Base-by-base conservation (phyloP, 92 coral and sea anemone species). In the Blastomussa wellsi region DNA sequence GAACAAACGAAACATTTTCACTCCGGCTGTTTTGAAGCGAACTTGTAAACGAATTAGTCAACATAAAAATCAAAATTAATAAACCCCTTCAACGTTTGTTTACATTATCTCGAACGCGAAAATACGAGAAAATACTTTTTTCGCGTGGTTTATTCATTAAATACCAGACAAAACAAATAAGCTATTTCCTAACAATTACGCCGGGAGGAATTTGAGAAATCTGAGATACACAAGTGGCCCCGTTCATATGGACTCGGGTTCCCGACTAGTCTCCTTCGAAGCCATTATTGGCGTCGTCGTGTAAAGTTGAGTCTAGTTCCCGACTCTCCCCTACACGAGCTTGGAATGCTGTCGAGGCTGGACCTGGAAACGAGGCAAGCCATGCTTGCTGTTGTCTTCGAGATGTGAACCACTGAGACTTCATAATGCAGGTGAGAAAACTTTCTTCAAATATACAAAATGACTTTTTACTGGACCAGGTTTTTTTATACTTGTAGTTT, bases 401-500 rank as follows among this genome's bases (percentile, higher is more conserved):
- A n/a, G n/a, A n/a, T n/a, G n/a, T n/a, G n/a, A n/a, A n/a, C n/a
- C n/a, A n/a, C n/a, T n/a, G n/a, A 67, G 1, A 3, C 42, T 68
- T 5, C 73, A 20, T 1, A n/a, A 74, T 74, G 79, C 79, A 74
- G 79, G 79, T 74, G 13, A 24, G 79, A 28, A 47, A 74, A 28
- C 35, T 24, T 19, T 74, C 8, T 42, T n/a, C 22, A 22, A 14
- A 8, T 24, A 10, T 9, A 7, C 29, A 41, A 74, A 74, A 0
- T 36, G 39, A 13, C 5, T 12, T 6, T 33, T 2, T 0, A 20
- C n/a, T 16, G 74, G 2, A 20, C 48, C 39, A 69, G 26, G 11
- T 20, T 17, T 20, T 17, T 31, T 69, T 15, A 69, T 13, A 69
- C 41, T 14, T 68, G 14, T 24, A 32, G 22, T 14, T 5, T 31